phyloP scores from a whole-genome alignment of 1,140 invertebrate genomes.

The Aphelenchoides avenae region DNA sequence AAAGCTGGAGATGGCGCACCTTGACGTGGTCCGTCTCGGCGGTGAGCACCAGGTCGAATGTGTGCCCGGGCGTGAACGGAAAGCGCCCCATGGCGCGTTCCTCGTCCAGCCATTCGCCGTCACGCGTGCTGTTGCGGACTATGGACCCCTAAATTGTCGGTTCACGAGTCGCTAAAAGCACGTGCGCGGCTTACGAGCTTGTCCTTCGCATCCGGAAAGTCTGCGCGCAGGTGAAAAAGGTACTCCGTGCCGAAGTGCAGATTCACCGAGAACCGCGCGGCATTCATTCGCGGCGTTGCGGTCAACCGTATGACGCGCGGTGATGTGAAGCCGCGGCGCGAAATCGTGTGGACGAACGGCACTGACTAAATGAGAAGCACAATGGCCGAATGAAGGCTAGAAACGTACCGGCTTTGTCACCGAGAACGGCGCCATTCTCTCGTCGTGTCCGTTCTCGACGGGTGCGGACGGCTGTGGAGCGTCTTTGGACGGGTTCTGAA shows the following conservation, averaged over 20 bases:
- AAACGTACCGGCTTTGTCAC: not conserved
- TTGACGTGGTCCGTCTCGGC: conserved; percentile 17
- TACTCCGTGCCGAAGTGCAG: conserved; percentile 23
- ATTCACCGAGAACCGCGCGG: conserved; percentile 32
- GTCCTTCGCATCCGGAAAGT: conserved; percentile 26
- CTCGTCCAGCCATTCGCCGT: conserved; percentile 40
- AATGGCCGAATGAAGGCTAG: not conserved
- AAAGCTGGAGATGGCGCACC: conserved; percentile 7
- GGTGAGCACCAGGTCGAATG: conserved; percentile 20
- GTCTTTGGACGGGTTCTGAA: not conserved
- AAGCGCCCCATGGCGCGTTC: conserved; percentile 34
- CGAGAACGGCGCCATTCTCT: not conserved
- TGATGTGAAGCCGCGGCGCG: not conserved
- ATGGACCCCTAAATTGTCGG: conserved; percentile 41
- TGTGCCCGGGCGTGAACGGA: conserved; percentile 33
- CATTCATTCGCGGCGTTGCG: conserved; percentile 30
- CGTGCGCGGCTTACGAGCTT: conserved; percentile 7
- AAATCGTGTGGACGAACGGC: conserved; percentile 22
- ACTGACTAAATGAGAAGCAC: not conserved
- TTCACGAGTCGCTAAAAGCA: too few relatives aligned
- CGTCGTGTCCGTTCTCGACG: not conserved
- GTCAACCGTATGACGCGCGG: conserved; percentile 12
- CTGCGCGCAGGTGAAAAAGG: conserved; percentile 43
- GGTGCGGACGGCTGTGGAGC: not conserved
- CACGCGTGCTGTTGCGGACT: conserved; percentile 31